Base-by-base conservation (phyloP, 2,888 invertebrate genomes). In the Nemotelus pantherinus region DNA sequence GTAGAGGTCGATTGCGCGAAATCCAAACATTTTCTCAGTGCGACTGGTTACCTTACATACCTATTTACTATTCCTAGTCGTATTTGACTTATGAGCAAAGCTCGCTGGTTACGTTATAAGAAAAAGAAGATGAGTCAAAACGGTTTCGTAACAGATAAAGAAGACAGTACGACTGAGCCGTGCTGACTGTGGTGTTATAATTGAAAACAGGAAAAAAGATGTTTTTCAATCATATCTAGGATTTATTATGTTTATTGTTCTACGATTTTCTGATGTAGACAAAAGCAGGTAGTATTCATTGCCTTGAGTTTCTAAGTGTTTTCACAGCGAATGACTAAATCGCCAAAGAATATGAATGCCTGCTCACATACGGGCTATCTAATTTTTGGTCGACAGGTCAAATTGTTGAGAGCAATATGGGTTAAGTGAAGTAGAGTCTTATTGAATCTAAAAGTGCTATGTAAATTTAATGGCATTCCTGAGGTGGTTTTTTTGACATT, bases 61-160 rank as follows among this genome's bases (percentile, higher is more conserved):
- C 10, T 55, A 53, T 25, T 43, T 48, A 39, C n/a, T 55, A 48
- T 50, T n/a, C 70, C 50, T 55, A 41, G 53, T 53, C 55, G 70
- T 50, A 60, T 74, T 74, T 74, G 74, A 74, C 60, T 74, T 74
- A 74, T 74, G 74, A 41, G 60, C 60, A 74, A 74, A 74, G 48
- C 74, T 47, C 48, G 60, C 60, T 47, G 63, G 63, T 74, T 74
- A 74, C 74, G 74, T 74, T 74, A 74, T 60, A 55, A 70, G 53
- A 53, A 70, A 70, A 70, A 70, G 74, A 74, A 74, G 71, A 71
- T 41, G 74, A 63, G 10, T 41, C 63, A 43, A 53, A 41, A 48
- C 47, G 60, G 44, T 74, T 74, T 74, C 74, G 63, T 74, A 74
- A 74, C 41, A 74, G 47, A 53, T 53, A 44, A 53, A 55, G 55